phyloP scores from a whole-genome alignment of 1,140 invertebrate genomes.

The Sminthurinus signatus region DNA sequence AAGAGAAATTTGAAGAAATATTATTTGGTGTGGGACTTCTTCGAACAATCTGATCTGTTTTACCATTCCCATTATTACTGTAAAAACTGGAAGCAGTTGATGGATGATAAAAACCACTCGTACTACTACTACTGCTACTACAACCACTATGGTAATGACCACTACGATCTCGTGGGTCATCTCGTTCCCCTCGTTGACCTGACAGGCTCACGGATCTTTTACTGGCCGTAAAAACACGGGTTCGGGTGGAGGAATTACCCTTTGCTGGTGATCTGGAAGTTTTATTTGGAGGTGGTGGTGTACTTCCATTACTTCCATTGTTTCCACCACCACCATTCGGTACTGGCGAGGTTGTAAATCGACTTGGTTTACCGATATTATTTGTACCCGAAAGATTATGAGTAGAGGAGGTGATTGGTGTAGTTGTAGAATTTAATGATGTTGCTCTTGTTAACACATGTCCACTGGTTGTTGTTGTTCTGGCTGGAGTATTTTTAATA shows the following conservation, averaged over 20 bases:
- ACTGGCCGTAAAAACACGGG: constrained; percentile 23
- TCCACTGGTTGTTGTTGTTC: too few relatives aligned
- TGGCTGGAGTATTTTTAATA: too few relatives aligned
- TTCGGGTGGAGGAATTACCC: constrained; percentile 7
- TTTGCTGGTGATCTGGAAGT: constrained; percentile 7
- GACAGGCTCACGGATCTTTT: constrained; percentile 25
- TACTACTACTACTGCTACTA: not conserved
- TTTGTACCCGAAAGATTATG: constrained; percentile 3
- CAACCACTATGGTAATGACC: not conserved
- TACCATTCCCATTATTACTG: constrained; percentile 12
- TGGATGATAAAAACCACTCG: not conserved
- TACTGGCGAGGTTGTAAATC: constrained; percentile 6
- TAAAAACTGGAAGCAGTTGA: not conserved
- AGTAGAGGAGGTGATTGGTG: constrained; percentile 7
- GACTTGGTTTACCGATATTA: not conserved
- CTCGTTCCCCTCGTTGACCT: not conserved
- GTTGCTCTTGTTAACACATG: not conserved
- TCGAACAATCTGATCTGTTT: constrained; percentile 16
- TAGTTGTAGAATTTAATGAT: not conserved
- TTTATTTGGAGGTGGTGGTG: constrained; percentile 12
- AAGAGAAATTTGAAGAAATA: not conserved
- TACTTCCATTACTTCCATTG: constrained; percentile 1
- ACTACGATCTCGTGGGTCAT: not conserved
- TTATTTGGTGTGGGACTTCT: constrained; percentile 16
- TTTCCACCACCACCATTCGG: not conserved